A percentile compares a stretch with the other conserved stretches of the same genome.
Evolutionary conservation across 2,888 invertebrate species (phyloP).

Genomic region (Psylliodes chrysocephalus): DNA sequence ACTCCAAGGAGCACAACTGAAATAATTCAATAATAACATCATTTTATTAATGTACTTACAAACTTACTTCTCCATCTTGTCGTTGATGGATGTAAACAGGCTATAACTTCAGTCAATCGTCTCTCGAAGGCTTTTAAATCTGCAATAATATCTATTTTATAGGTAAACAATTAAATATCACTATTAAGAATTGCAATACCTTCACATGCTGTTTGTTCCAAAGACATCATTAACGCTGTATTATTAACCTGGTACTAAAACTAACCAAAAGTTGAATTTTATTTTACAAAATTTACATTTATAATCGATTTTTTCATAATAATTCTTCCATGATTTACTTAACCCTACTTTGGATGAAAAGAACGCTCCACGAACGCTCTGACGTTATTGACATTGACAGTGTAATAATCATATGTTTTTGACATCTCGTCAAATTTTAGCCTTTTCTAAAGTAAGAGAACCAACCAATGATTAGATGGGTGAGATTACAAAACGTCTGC

Average conservation of each 20-base stretch:
- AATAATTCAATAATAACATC: constrained; percentile 14
- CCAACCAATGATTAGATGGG: no score
- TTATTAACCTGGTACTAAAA: constrained; percentile 18
- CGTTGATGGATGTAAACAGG: constrained; percentile 93
- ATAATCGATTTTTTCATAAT: constrained; percentile 9
- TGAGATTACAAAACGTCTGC: no score
- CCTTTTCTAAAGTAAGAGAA: no score
- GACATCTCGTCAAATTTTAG: no score
- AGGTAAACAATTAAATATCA: constrained; percentile 27
- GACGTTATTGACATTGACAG: no score
- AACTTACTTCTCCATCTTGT: constrained; percentile 93
- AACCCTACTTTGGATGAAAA: constrained; percentile 8
- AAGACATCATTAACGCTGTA: constrained; percentile 69
- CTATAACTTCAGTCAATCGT: constrained; percentile 95
- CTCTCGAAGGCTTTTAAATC: constrained; percentile 98
- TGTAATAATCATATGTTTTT: no score
- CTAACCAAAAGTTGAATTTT: constrained; percentile 15
- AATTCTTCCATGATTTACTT: constrained; percentile 4
- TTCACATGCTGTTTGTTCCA: constrained; percentile 93
- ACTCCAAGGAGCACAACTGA: constrained; percentile 87
- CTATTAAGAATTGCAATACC: constrained; percentile 66
- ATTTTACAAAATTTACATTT: constrained; percentile 3
- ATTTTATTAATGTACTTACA: background rate
- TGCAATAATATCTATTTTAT: constrained; percentile 66
- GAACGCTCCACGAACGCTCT: no score